These are phyloP conservation scores for Leistus spinibarbis DNA, from an alignment of 2,888 invertebrate genomes.

Conservation along the genomic window DNA sequence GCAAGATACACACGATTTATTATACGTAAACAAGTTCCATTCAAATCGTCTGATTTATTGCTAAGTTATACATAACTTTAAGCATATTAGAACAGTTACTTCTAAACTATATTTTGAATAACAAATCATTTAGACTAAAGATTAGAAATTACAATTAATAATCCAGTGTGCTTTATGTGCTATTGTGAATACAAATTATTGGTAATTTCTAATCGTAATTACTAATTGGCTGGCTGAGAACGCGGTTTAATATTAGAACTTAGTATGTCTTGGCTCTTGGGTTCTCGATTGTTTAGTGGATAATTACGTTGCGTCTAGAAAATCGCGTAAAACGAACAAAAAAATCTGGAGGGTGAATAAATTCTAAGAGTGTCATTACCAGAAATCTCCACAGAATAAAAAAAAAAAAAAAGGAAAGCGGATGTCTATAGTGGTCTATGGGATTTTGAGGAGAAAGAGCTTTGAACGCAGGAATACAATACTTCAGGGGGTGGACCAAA, in stretches of 20 bases:
- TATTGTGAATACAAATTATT: too few relatives aligned
- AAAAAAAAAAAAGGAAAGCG: constrained; percentile 19
- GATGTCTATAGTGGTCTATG: constrained; percentile 12
- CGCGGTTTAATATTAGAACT: too few relatives aligned
- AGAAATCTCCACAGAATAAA: constrained; percentile 14
- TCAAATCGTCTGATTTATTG: constrained; percentile 19
- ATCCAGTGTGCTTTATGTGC: too few relatives aligned
- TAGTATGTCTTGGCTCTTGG: too few relatives aligned
- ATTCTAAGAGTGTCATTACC: constrained; percentile 33
- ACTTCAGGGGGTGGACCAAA: neutral
- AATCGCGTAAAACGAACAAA: constrained; percentile 14
- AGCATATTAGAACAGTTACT: neutral
- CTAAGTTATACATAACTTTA: neutral
- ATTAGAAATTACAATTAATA: too few relatives aligned
- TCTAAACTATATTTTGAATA: too few relatives aligned
- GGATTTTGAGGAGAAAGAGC: neutral
- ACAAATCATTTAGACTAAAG: too few relatives aligned
- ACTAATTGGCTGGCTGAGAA: too few relatives aligned
- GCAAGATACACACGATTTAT: constrained; percentile 21
- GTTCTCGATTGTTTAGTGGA: constrained; percentile 17
- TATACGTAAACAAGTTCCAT: constrained; percentile 20
- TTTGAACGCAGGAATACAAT: constrained; percentile 2
- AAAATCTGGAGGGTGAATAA: constrained; percentile 32
- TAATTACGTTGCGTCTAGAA: constrained; percentile 20
- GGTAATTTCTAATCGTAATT: too few relatives aligned